These are phyloP conservation scores for Nipponia nippon DNA, from an alignment of 2,113 vertebrate genomes.

Conservation along the genomic window DNA sequence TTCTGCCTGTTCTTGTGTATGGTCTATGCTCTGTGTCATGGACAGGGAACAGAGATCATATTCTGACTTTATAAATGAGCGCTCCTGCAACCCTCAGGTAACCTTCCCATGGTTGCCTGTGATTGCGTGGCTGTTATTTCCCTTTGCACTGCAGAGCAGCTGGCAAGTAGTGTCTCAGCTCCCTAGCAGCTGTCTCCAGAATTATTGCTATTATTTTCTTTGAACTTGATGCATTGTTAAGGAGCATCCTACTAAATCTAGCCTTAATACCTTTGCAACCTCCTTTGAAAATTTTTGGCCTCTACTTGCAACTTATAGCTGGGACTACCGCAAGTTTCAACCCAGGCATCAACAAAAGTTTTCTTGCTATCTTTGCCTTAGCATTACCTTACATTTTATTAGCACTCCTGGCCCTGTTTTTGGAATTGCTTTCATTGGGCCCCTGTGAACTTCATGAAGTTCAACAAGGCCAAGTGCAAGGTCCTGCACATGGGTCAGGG, in stretches of 20 bases:
- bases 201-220: background rate
- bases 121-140: background rate
- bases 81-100: background rate
- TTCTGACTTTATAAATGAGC: background rate
- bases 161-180: background rate
- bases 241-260: background rate
- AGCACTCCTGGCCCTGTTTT: background rate
- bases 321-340: background rate
- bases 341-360: background rate
- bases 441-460: background rate
- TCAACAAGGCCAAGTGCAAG: background rate
- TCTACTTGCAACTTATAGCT: background rate
- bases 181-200: background rate
- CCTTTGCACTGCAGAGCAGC: background rate
- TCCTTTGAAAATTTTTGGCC: background rate
- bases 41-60: background rate
- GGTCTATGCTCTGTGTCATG: background rate
- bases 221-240: background rate
- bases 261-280: background rate
- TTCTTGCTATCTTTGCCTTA: background rate
- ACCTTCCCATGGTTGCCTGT: background rate
- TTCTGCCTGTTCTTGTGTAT: background rate
- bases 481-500: background rate
- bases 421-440: background rate
- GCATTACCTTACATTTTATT: background rate